Conservation (phyloP, 1,140 invertebrate species). For the Chymomyza costata region DNA sequence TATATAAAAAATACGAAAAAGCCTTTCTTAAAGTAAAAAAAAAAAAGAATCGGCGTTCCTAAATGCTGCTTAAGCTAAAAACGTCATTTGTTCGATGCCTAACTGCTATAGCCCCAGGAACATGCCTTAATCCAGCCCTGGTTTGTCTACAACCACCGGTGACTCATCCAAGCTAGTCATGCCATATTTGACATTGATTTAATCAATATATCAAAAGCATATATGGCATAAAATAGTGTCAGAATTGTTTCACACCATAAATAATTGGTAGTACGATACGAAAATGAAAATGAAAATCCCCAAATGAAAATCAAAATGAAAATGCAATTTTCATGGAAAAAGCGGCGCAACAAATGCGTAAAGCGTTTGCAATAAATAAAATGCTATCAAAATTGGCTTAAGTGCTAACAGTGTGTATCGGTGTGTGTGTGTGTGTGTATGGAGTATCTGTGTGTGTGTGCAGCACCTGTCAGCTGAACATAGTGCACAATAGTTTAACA, state of each 20-base stretch:
- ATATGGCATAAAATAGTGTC: background rate
- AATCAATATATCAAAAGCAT: conserved; percentile 23
- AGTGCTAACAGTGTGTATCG: conserved; percentile 18
- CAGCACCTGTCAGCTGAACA: conserved; percentile 38
- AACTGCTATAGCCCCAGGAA: too few species aligned
- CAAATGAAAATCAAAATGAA: too few species aligned
- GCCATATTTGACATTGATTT: conserved; percentile 29
- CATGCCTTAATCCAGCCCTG: too few species aligned
- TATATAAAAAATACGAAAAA: too few species aligned
- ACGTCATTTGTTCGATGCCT: too few species aligned
- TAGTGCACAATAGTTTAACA: background rate
- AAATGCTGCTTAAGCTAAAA: too few species aligned
- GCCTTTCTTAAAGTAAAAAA: too few species aligned
- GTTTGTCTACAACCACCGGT: too few species aligned
- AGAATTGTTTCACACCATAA: conserved; percentile 29
- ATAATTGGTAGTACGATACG: conserved; percentile 20
- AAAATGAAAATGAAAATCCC: too few species aligned
- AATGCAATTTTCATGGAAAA: conserved; percentile 7
- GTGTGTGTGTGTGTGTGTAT: conserved; percentile 7
- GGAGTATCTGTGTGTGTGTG: conserved; percentile 8
- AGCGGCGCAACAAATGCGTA: conserved; percentile 42
- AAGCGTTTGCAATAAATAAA: conserved; percentile 53
- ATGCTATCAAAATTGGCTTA: conserved; percentile 62
- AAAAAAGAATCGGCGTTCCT: too few species aligned
- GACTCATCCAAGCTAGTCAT: too few species aligned